Evolutionary conservation across 2,797 vertebrate species (phyloP).

Genomic region (Hyperoplus lanceolatus): DNA sequence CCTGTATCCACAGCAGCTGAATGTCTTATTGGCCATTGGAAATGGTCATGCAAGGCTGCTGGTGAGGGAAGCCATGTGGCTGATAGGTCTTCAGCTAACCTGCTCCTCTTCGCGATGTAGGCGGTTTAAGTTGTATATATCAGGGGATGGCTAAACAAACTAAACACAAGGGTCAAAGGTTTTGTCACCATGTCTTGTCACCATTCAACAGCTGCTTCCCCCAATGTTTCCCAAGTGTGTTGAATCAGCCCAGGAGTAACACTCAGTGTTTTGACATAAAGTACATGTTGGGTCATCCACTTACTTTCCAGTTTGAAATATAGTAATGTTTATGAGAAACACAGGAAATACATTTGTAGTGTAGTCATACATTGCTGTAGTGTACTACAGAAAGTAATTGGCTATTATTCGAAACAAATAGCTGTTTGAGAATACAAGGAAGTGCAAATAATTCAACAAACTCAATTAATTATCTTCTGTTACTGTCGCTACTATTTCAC

Average conservation of each 20-base stretch:
- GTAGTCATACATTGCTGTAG: background rate
- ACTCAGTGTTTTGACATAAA: background rate
- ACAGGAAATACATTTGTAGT: background rate
- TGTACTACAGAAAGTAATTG: background rate
- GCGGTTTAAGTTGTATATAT: background rate
- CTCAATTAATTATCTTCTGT: background rate
- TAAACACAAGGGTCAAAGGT: background rate
- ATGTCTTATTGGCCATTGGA: background rate
- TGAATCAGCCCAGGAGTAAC: constrained; percentile 1
- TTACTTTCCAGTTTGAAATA: background rate
- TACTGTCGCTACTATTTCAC: constrained; percentile 26
- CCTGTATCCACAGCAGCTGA: background rate
- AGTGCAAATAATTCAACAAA: background rate
- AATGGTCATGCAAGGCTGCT: background rate
- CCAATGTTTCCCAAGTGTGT: background rate
- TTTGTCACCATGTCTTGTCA: background rate
- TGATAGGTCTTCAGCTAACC: background rate
- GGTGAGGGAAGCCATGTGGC: background rate
- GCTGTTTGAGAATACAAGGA: background rate
- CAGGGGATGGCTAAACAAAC: background rate
- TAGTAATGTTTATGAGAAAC: background rate
- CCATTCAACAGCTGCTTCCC: background rate
- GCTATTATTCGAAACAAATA: background rate
- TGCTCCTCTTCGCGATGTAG: background rate
- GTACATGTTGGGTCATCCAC: background rate